Percentiles rank a stretch among this genome's conserved stretches.
These are phyloP conservation scores for Exocentrus adspersus DNA, from an alignment of 2,888 invertebrate genomes.

Conservation along the genomic window DNA sequence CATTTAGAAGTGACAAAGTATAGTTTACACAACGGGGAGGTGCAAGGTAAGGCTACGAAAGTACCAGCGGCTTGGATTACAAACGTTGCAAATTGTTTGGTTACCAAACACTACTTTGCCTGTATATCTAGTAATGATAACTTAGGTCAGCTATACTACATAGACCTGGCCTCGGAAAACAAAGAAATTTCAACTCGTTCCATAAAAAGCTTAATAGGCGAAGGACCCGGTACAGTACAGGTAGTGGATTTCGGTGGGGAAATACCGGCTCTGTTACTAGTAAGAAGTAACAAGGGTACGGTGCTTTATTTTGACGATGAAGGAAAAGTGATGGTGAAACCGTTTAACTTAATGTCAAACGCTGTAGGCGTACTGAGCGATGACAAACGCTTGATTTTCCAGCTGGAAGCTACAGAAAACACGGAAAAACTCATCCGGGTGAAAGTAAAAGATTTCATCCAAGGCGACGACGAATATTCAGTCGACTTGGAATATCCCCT, in stretches of 20 bases:
- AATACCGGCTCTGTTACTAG: conserved; percentile 45
- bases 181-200: conserved; percentile 38
- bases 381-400: conserved; percentile 51
- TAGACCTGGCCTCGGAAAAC: conserved; percentile 66
- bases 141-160: conserved; percentile 66
- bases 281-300: conserved; percentile 49
- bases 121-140: conserved; percentile 68
- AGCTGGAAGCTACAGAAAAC: conserved; percentile 53
- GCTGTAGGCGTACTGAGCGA: conserved; percentile 55
- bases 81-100: conserved; percentile 65
- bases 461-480: conserved; percentile 43
- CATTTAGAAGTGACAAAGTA: conserved; percentile 72
- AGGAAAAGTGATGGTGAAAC: conserved; percentile 43
- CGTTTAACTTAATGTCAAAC: conserved; percentile 62
- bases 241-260: conserved; percentile 46
- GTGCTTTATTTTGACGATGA: conserved; percentile 47
- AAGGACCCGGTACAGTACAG: conserved; percentile 28
- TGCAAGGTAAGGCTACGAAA: conserved; percentile 66
- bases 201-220: conserved; percentile 41
- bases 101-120: conserved; percentile 72
- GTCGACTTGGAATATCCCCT: conserved; percentile 54
- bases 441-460: conserved; percentile 49
- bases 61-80: conserved; percentile 72
- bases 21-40: conserved; percentile 70
- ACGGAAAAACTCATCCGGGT: conserved; percentile 53